These are phyloP conservation scores for Rachycentron canadum DNA, from an alignment of 2,797 vertebrate genomes.

Conservation along the genomic window DNA sequence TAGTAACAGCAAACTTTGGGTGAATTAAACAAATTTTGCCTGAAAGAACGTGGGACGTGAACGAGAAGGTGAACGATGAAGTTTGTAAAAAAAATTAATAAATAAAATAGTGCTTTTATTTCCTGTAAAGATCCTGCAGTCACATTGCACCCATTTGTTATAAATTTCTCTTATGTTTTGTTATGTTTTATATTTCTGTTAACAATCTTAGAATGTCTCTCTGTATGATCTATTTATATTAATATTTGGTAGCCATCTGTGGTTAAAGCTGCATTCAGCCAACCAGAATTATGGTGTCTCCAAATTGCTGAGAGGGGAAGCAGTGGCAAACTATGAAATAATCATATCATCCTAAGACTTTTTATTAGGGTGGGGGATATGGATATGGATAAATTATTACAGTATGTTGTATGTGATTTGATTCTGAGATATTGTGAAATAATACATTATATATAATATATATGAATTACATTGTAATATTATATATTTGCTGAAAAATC, in stretches of 20 bases:
- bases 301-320: neutral
- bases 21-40: neutral
- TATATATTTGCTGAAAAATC: neutral
- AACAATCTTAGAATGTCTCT: neutral
- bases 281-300: neutral
- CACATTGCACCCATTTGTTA: neutral
- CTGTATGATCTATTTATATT: neutral
- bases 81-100: constrained; percentile 12
- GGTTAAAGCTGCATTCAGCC: neutral
- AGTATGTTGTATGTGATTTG: neutral
- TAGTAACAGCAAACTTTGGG: neutral
- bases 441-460: too few species aligned
- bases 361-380: neutral
- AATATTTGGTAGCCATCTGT: neutral
- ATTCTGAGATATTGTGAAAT: neutral
- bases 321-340: too few species aligned
- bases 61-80: neutral
- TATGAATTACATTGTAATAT: neutral
- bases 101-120: constrained; percentile 7
- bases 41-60: neutral
- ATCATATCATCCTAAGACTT: neutral
- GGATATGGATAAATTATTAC: neutral
- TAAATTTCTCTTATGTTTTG: neutral
- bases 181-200: neutral
- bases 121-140: constrained; percentile 28